Percentiles rank a stretch among this genome's conserved stretches.
Conservation (phyloP, 2,797 vertebrate species). For the Syncerus caffer region DNA sequence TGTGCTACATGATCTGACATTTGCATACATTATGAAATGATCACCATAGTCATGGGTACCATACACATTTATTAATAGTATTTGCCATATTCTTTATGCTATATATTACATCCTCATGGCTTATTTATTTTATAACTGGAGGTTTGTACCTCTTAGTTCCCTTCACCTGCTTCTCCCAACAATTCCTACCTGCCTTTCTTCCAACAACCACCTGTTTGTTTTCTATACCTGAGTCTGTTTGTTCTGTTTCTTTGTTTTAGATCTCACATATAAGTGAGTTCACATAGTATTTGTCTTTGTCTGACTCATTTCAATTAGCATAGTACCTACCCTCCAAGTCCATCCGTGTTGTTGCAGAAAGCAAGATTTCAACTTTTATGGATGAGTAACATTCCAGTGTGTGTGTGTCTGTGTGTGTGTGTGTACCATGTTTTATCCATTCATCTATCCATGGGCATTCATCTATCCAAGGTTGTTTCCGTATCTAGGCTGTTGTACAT, state of each 20-base stretch:
- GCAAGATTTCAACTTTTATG: neutral
- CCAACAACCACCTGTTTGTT: neutral
- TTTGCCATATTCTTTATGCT: neutral
- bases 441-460: neutral
- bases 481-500: too few species aligned
- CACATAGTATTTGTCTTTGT: neutral
- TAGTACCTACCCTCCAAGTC: neutral
- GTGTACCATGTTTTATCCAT: neutral
- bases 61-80: neutral
- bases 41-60: neutral
- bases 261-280: neutral
- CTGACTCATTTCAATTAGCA: neutral
- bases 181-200: neutral
- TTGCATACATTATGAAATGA: neutral
- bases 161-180: neutral
- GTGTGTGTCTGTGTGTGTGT: neutral
- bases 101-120: neutral
- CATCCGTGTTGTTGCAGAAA: neutral
- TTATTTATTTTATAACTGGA: neutral
- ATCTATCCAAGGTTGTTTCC: neutral
- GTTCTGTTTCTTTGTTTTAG: neutral
- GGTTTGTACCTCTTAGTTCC: neutral
- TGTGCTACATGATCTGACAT: neutral
- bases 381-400: neutral
- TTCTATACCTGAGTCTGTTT: neutral